A percentile compares a stretch with the other conserved stretches of the same genome.
These are phyloP conservation scores for Rhagologus leucostigma DNA, from an alignment of 2,113 vertebrate genomes.

Conservation along the genomic window DNA sequence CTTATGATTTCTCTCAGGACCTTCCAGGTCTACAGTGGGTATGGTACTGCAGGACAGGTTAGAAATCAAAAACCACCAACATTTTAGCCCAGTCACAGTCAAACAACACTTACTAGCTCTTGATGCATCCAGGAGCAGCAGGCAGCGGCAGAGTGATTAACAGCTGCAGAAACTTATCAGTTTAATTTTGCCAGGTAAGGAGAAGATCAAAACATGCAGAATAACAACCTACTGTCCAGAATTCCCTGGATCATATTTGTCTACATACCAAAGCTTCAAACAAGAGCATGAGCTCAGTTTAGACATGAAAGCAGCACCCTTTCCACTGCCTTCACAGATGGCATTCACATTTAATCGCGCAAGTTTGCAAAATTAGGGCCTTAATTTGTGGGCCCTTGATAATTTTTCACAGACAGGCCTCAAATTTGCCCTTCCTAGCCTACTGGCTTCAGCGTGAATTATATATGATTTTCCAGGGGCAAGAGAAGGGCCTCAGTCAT, in stretches of 20 bases:
- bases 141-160: not conserved
- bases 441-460: not conserved
- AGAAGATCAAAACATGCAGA: not conserved
- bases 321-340: not conserved
- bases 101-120: not conserved
- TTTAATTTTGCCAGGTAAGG: not conserved
- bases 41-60: not conserved
- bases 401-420: not conserved
- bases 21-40: not conserved
- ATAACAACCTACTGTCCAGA: not conserved
- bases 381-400: not conserved
- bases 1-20: not conserved
- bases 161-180: not conserved
- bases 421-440: not conserved
- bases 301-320: not conserved
- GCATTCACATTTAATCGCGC: not conserved
- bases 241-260: not conserved
- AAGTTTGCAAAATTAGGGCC: not conserved
- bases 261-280: not conserved
- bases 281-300: not conserved
- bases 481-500: slow-evolving; percentile 30
- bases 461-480: slow-evolving; percentile 19
- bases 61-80: not conserved
- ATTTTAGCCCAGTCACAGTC: not conserved
- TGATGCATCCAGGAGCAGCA: not conserved